A percentile compares a stretch with the other conserved stretches of the same genome.
Evolutionary conservation across 92 coral and sea anemone genomes (phyloP).

Genomic region (Porites evermanni): DNA sequence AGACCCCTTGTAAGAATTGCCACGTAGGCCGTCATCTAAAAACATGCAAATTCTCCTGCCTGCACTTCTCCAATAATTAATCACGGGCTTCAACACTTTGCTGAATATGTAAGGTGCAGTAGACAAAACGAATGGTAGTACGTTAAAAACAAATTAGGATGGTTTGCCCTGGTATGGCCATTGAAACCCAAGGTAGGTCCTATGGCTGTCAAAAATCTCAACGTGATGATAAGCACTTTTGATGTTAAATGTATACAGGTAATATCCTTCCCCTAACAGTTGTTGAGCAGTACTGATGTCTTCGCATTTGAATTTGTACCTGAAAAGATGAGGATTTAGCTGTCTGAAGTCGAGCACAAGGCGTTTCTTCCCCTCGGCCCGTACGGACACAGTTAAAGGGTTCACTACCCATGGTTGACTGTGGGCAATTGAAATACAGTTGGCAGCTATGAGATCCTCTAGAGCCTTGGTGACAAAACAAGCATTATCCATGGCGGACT

Average conservation of each 20-base stretch:
- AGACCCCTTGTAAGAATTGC: no score
- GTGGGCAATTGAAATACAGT: conserved; percentile 24
- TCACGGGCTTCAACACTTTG: conserved; percentile 4
- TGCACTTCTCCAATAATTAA: conserved; percentile 15
- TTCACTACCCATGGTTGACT: conserved; percentile 9
- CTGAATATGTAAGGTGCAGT: not conserved
- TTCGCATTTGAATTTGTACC: conserved; percentile 29
- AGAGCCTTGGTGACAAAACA: conserved; percentile 16
- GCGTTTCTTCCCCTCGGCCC: conserved; percentile 49
- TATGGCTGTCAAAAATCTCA: conserved; percentile 18
- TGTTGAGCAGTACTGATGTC: conserved; percentile 8
- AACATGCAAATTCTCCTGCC: conserved; percentile 7
- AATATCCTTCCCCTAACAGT: conserved; percentile 16
- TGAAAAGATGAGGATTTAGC: conserved; percentile 54
- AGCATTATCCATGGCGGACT: conserved; percentile 25
- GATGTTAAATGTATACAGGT: conserved; percentile 21
- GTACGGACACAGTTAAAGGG: conserved; percentile 31
- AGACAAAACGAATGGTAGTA: not conserved
- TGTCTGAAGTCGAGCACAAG: conserved; percentile 59
- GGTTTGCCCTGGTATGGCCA: not conserved
- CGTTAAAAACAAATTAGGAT: not conserved
- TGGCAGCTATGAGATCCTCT: conserved; percentile 12
- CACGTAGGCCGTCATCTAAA: not conserved
- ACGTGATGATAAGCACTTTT: conserved; percentile 18
- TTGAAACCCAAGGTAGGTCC: conserved; percentile 6